These are phyloP conservation scores for Macaca fascicularis DNA, from an alignment of 2,113 vertebrate species.

Conservation along the genomic window DNA sequence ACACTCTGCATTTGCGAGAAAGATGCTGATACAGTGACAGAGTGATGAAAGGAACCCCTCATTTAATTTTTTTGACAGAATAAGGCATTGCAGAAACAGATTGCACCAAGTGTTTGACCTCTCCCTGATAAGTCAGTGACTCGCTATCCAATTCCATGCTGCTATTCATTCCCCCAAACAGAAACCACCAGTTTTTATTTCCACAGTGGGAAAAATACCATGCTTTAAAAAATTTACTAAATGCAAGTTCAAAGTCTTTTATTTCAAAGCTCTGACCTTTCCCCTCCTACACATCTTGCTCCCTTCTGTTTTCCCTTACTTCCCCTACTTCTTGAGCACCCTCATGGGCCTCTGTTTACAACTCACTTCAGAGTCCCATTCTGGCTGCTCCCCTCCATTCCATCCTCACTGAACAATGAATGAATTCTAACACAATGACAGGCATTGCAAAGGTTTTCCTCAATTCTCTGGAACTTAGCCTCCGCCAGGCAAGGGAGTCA, in stretches of 20 bases:
- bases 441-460: neutral
- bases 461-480: neutral
- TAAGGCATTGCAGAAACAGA: neutral
- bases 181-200: conserved; percentile 23
- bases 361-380: neutral
- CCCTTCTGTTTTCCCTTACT: neutral
- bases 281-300: neutral
- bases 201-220: neutral
- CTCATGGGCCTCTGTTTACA: neutral
- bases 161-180: neutral
- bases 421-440: neutral
- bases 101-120: neutral
- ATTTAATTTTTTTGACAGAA: neutral
- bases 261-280: conserved; percentile 24
- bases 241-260: conserved; percentile 16
- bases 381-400: neutral
- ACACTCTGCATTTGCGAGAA: neutral
- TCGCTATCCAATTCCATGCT: conserved; percentile 10
- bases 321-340: neutral
- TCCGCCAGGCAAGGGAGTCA: neutral
- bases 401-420: neutral
- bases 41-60: neutral
- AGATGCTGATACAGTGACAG: neutral
- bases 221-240: conserved; percentile 33
- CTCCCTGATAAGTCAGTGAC: neutral